Evolutionary conservation across 1,140 invertebrate species (phyloP).

Genomic region (Meloidogyne hapla): DNA sequence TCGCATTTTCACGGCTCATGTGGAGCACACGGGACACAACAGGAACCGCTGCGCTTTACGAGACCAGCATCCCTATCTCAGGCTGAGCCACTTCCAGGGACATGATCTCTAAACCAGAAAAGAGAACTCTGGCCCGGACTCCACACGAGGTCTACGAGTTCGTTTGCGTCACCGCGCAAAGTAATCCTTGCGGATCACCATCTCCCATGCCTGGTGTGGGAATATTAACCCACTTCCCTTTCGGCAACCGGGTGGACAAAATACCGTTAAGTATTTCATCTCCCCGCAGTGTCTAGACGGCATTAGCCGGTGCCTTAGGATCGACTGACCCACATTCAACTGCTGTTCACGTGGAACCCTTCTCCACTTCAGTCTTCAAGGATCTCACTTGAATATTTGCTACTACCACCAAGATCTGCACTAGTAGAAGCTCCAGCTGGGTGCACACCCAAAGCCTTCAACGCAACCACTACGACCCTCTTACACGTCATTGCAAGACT

Average conservation of each 20-base stretch:
- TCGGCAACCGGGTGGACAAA: slow-evolving; percentile 53
- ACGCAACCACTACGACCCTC: slow-evolving; percentile 74
- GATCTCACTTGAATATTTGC: slow-evolving; percentile 81
- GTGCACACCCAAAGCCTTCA: slow-evolving; percentile 76
- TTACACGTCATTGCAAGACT: slow-evolving; percentile 72
- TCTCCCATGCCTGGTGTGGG: slow-evolving; percentile 65
- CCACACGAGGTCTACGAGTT: slow-evolving; percentile 60
- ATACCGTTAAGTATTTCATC: neutral
- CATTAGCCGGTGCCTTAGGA: slow-evolving; percentile 68
- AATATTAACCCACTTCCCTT: slow-evolving; percentile 69
- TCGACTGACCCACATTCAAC: slow-evolving; percentile 80
- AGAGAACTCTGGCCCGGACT: slow-evolving; percentile 30
- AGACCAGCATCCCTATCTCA: slow-evolving; percentile 65
- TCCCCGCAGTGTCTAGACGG: slow-evolving; percentile 64
- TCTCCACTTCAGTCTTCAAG: slow-evolving; percentile 83
- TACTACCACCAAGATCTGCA: slow-evolving; percentile 84
- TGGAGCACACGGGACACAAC: slow-evolving; percentile 21
- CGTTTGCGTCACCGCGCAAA: slow-evolving; percentile 71
- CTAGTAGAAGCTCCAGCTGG: slow-evolving; percentile 76
- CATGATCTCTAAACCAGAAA: slow-evolving; percentile 25
- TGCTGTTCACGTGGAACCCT: slow-evolving; percentile 83
- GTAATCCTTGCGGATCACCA: slow-evolving; percentile 17
- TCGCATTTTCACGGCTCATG: slow-evolving; percentile 17
- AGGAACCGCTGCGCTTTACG: slow-evolving; percentile 24
- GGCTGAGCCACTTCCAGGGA: slow-evolving; percentile 67